Evolutionary conservation across 1,140 invertebrate species (phyloP).

Genomic region (Drosophila cardini): DNA sequence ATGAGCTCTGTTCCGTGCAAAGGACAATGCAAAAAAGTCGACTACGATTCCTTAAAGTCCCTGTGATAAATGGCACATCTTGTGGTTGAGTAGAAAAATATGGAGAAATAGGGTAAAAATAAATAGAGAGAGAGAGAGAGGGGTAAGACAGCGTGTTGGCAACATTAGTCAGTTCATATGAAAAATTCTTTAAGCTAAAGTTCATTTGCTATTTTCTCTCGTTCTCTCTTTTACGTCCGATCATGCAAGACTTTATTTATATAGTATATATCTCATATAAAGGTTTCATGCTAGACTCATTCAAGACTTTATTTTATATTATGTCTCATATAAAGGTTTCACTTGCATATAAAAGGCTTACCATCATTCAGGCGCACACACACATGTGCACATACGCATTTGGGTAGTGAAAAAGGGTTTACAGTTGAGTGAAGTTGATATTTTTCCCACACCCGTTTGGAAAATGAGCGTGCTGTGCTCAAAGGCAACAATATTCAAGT

Average conservation of each 20-base stretch:
- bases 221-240: neutral
- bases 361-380: slow-evolving; percentile 51
- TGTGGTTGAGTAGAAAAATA: neutral
- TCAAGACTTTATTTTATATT: slow-evolving; percentile 15
- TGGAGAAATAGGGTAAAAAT: neutral
- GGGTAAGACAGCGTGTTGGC: slow-evolving; percentile 25
- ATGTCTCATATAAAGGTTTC: slow-evolving; percentile 56
- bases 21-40: slow-evolving; percentile 61
- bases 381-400: slow-evolving; percentile 8
- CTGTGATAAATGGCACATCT: slow-evolving; percentile 68
- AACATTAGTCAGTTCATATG: slow-evolving; percentile 47
- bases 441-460: slow-evolving; percentile 5
- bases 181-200: slow-evolving; percentile 66
- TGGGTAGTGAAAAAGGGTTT: slow-evolving; percentile 39
- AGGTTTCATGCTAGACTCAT: slow-evolving; percentile 61
- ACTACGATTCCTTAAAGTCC: slow-evolving; percentile 55
- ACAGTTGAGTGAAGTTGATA: slow-evolving; percentile 39
- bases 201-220: slow-evolving; percentile 60
- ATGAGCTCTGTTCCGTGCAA: slow-evolving; percentile 67
- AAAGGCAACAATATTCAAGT: slow-evolving; percentile 79
- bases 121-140: neutral
- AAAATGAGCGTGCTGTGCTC: slow-evolving; percentile 51
- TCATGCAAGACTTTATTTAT: slow-evolving; percentile 9
- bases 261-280: slow-evolving; percentile 41
- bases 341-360: slow-evolving; percentile 46